Evolutionary conservation across 2,113 vertebrate species (phyloP).

Genomic region (Xenus cinereus): DNA sequence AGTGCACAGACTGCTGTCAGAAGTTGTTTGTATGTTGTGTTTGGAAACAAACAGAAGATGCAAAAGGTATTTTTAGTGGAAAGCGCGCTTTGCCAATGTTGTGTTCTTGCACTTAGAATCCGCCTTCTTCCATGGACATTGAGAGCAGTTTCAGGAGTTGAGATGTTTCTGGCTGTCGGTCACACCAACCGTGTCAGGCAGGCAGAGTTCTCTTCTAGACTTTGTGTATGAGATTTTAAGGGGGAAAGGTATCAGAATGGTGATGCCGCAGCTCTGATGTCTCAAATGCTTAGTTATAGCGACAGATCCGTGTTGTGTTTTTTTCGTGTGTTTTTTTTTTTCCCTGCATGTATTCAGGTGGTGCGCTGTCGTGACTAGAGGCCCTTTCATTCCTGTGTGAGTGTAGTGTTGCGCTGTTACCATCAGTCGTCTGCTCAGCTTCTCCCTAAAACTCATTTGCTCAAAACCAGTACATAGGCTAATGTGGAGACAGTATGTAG

Average conservation of each 20-base stretch:
- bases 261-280: background rate
- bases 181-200: background rate
- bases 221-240: background rate
- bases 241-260: background rate
- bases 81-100: background rate
- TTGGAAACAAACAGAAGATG: background rate
- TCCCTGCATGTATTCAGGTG: background rate
- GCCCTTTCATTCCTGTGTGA: background rate
- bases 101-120: background rate
- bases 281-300: background rate
- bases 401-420: background rate
- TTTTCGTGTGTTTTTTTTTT: background rate
- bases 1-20: background rate
- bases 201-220: background rate
- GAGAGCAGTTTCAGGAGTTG: background rate
- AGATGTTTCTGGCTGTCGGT: background rate
- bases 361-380: background rate
- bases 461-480: background rate
- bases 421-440: background rate
- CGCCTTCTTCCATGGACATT: background rate
- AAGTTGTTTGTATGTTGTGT: background rate
- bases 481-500: no score
- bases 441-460: background rate
- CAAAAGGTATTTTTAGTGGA: background rate
- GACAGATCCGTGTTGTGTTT: background rate